Conservation (phyloP, 2,888 invertebrate genomes). For the Norana najaformis region DNA sequence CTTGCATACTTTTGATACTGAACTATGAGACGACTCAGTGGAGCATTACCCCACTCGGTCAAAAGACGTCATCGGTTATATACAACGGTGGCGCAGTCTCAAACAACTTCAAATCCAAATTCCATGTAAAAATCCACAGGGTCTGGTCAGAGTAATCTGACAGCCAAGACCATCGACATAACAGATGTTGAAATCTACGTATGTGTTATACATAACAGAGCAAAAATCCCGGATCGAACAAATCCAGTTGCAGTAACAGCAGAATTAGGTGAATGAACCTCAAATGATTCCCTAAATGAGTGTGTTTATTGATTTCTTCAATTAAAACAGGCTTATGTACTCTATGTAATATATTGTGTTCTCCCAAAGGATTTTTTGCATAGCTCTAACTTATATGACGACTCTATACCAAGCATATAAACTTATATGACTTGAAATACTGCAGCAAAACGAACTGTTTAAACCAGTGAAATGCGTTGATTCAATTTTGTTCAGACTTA, state of each 20-base stretch:
- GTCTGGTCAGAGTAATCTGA: neutral
- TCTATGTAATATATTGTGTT: too few species aligned
- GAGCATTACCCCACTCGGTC: neutral
- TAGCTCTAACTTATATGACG: too few species aligned
- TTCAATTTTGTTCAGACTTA: too few species aligned
- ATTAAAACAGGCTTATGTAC: too few species aligned
- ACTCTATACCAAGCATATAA: too few species aligned
- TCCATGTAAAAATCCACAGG: neutral
- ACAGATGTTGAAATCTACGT: neutral
- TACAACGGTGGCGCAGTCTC: neutral
- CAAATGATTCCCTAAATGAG: too few species aligned
- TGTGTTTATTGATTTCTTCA: too few species aligned
- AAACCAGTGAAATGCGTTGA: too few species aligned
- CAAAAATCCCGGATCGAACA: neutral
- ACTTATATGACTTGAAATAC: too few species aligned
- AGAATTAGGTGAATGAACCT: neutral
- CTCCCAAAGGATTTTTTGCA: too few species aligned
- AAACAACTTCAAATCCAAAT: neutral
- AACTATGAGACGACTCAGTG: slow-evolving; percentile 13
- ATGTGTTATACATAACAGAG: neutral
- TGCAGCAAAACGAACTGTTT: too few species aligned
- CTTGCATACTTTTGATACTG: neutral
- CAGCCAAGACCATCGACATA: neutral
- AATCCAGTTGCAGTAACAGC: neutral
- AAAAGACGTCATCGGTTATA: neutral